These are phyloP conservation scores for Takifugu bimaculatus DNA, from an alignment of 2,113 vertebrate genomes.

Conservation along the genomic window DNA sequence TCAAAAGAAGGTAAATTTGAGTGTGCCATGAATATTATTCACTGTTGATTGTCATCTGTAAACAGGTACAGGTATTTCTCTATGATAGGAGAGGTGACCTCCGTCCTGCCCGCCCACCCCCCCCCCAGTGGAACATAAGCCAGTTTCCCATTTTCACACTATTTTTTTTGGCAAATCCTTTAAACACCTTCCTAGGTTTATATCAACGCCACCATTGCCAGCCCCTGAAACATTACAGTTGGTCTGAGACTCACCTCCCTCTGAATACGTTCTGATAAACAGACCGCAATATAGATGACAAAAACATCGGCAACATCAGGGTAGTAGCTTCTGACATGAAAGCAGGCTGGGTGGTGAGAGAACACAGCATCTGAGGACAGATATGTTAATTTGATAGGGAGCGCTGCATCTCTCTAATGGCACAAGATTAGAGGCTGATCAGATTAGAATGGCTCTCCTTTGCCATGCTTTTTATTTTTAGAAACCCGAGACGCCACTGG, in stretches of 20 bases:
- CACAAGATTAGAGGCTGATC: constrained; percentile 68
- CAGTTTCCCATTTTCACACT: constrained; percentile 36
- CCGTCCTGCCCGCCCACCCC: constrained; percentile 25
- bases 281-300: constrained; percentile 7
- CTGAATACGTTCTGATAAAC: constrained; percentile 22
- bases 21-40: constrained; percentile 61
- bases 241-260: constrained; percentile 16
- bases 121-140: constrained; percentile 42
- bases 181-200: constrained; percentile 40
- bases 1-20: constrained; percentile 98
- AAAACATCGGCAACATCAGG: neutral
- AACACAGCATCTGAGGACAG: constrained; percentile 36
- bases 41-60: neutral
- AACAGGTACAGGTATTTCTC: too few relatives aligned
- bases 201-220: constrained; percentile 29
- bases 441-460: constrained; percentile 63
- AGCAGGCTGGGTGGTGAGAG: constrained; percentile 13
- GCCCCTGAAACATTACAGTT: constrained; percentile 17
- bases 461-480: constrained; percentile 72
- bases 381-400: constrained; percentile 66
- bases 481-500: constrained; percentile 55
- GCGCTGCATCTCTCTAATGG: constrained; percentile 62
- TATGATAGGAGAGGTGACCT: constrained; percentile 32
- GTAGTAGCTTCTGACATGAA: constrained; percentile 16
- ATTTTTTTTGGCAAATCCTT: constrained; percentile 35